Evolutionary conservation across 2,888 invertebrate genomes (phyloP).

Genomic region (Enchytraeus crypticus): DNA sequence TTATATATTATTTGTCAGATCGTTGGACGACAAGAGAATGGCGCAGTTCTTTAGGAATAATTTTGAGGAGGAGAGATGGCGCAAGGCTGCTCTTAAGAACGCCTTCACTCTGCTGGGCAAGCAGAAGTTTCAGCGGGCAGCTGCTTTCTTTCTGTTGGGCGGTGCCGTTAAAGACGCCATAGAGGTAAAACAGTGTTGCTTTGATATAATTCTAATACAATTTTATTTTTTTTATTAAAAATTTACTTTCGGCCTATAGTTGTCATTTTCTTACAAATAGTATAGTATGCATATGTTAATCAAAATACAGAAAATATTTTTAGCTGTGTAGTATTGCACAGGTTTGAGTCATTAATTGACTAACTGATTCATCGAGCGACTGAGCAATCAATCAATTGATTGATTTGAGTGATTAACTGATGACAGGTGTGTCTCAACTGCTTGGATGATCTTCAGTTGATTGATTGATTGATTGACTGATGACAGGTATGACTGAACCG

Average conservation of each 20-base stretch:
- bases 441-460: too few species aligned
- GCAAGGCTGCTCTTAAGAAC: conserved; percentile 93
- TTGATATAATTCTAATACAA: neutral
- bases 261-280: too few species aligned
- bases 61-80: conserved; percentile 84
- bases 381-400: too few species aligned
- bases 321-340: too few species aligned
- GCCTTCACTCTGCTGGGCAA: conserved; percentile 87
- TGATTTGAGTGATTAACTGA: too few species aligned
- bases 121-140: conserved; percentile 92
- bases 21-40: conserved; percentile 81
- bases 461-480: too few species aligned
- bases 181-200: conserved; percentile 59
- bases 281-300: too few species aligned
- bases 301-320: too few species aligned
- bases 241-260: neutral
- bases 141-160: conserved; percentile 92
- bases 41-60: conserved; percentile 88
- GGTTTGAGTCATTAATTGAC: too few species aligned
- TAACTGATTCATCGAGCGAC: too few species aligned
- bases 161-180: conserved; percentile 89
- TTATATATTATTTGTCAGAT: conserved; percentile 53
- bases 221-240: neutral
- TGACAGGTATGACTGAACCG: too few species aligned
- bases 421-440: too few species aligned